Evolutionary conservation across 2,113 vertebrate genomes (phyloP), one percentile per base, ranked within the genome.

Genomic region (Ardeotis arabs): DNA sequence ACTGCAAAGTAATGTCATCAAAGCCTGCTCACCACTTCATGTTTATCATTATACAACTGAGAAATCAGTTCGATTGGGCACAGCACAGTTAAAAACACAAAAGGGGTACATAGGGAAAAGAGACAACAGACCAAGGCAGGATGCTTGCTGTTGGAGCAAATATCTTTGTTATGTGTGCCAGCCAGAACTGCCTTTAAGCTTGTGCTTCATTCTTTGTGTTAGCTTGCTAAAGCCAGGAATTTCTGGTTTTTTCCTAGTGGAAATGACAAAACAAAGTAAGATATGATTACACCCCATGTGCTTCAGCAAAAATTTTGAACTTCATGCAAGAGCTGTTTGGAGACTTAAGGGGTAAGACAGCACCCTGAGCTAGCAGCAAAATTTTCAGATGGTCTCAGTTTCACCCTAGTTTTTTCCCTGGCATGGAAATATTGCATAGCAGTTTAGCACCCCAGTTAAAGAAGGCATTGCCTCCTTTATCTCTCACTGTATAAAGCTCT

Each of bases 371-470:
- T 63, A 72, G 49, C 9, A 47, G 44, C 28, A 88, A 84, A 58
- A 21, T 62, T 60, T 82, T 87, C 29, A 44, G 33, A 6, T 73
- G 33, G 19, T 16, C 35, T 80, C 25, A 10, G 6, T 82, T 92
- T 72, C 29, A 39, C 21, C 5, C 18, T 1, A 2, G 1, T 2
- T 12, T 39, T 41, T 35, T 1, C 5, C 10, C 7, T 69, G 72
- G 15, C 27, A 24, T 6, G 39, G 11, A 55, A 72, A 64, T 39
- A 13, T 13, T 58, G 12, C 52, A 15, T 63, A 63, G 33, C 45
- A 27, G 11, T 47, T 81, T 69, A 64, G 7, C 12, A 44, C 37
- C 37, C 45, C 9, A 20, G 7, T 60, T 64, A n/a, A 37, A 55
- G 23, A 35, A 78, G 9, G 12, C 28, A 25, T 70, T 69, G 5